phyloP scores from a whole-genome alignment of 2,888 invertebrate genomes.

The Amorpha juglandis region DNA sequence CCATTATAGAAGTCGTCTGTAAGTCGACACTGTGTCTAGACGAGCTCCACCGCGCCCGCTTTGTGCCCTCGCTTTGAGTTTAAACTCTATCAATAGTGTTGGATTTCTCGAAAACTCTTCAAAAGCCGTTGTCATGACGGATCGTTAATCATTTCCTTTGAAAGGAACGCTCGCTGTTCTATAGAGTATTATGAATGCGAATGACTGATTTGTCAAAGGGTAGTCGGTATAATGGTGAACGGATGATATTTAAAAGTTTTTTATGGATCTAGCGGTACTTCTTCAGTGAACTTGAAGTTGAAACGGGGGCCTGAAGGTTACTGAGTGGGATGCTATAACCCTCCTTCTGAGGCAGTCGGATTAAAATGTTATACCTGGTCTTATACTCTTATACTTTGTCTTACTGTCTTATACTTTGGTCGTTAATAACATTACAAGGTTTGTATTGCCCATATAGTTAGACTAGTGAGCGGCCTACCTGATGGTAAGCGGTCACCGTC shows the following conservation, averaged over 20 bases:
- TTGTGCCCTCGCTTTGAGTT: conserved; percentile 38
- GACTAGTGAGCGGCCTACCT: too few species aligned
- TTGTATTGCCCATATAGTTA: too few species aligned
- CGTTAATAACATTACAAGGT: too few species aligned
- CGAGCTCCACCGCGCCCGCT: neutral
- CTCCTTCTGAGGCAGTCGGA: neutral
- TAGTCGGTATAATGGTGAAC: conserved; percentile 10
- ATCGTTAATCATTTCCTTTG: conserved; percentile 67
- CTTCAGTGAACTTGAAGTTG: conserved; percentile 1
- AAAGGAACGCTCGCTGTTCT: conserved; percentile 32
- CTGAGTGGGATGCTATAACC: neutral
- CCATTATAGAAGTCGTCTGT: conserved; percentile 19
- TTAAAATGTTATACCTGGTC: neutral
- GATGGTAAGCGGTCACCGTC: too few species aligned
- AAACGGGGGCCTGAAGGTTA: neutral
- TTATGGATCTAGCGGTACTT: conserved; percentile 8
- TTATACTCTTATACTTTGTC: too few species aligned
- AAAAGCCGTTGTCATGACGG: conserved; percentile 35
- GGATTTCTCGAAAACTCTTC: conserved; percentile 47
- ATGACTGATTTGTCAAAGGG: conserved; percentile 23
- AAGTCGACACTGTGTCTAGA: conserved; percentile 16
- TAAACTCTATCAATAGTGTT: conserved; percentile 60
- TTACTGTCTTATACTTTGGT: too few species aligned
- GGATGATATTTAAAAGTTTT: conserved; percentile 23
- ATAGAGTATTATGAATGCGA: conserved; percentile 17